A percentile compares a stretch with the other conserved stretches of the same genome.
These are phyloP conservation scores for Trichacis sp. DNA, from an alignment of 2,888 invertebrate species.

Conservation along the genomic window DNA sequence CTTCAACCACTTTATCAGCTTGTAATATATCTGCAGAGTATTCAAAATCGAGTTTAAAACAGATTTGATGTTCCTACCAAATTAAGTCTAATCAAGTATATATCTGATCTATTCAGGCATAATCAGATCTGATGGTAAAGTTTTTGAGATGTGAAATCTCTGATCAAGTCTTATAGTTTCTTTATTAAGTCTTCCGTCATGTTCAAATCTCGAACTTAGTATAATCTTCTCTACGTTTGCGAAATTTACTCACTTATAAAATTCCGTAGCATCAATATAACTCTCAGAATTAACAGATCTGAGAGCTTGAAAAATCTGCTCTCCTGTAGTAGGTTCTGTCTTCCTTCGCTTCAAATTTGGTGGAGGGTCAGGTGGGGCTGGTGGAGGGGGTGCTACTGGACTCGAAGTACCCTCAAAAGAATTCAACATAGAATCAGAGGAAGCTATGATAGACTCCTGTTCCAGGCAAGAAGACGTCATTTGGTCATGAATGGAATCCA, in stretches of 20 bases:
- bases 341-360: constrained; percentile 43
- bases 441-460: constrained; percentile 10
- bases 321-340: constrained; percentile 60
- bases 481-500: constrained; percentile 44
- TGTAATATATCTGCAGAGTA: too few relatives aligned
- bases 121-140: too few relatives aligned
- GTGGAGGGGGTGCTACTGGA: constrained; percentile 59
- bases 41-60: too few relatives aligned
- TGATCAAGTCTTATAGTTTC: too few relatives aligned
- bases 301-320: constrained; percentile 63
- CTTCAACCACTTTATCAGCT: too few relatives aligned
- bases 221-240: too few relatives aligned
- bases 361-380: constrained; percentile 59
- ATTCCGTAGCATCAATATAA: constrained; percentile 65
- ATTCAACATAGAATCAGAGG: constrained; percentile 44
- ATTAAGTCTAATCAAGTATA: too few relatives aligned
- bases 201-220: too few relatives aligned
- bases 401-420: constrained; percentile 46
- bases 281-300: constrained; percentile 63
- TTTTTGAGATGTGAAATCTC: too few relatives aligned
- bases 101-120: too few relatives aligned
- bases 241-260: constrained; percentile 59
- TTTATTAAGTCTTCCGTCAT: too few relatives aligned
- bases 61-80: too few relatives aligned
- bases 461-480: constrained; percentile 21